Evolutionary conservation across 2,797 vertebrate genomes (phyloP), one percentile per base, ranked within the genome.

Genomic region (Taenioides sp.): DNA sequence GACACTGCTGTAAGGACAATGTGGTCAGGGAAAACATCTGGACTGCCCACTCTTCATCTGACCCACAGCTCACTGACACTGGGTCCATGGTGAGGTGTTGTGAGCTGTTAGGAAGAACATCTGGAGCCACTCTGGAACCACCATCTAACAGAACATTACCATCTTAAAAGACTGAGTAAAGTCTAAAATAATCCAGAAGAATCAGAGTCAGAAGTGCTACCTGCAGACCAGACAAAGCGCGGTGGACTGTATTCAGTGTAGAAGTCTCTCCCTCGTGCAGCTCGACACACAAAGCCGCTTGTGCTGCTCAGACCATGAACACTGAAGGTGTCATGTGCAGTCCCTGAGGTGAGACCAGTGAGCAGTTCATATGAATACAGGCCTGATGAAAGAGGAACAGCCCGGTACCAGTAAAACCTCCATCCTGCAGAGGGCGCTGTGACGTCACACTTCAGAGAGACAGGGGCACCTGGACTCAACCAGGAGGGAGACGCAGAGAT

Each of bases 371-470:
- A 57, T 57, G 55, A 57, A 22, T 25, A 25, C 55, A 25, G 23
- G 55, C 55, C 55, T 57, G 55, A 57, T 25, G 55, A 22, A 57
- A 57, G 55, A 57, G 55, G 55, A 57, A 57, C 55, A 57, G 55
- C 55, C 55, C 55, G 55, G 55, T 25, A 57, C 55, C 55, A 57
- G 55, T 57, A 57, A 57, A 57, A 57, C 55, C 55, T 57, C 55
- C 55, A 57, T 57, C 55, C 55, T 57, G 22, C 55, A 57, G 55
- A 57, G 22, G 55, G 55, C 22, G 55, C 10, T 57, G 55, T 57
- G 23, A 57, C 3, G 22, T 57, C 10, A 57, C 55, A 57, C 22
- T 57, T 57, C 55, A 57, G 55, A 57, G 55, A 57, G 55, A 57
- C 55, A 57, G 55, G 25, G 55, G 22, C 11, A 14, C 22, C 55